Conservation (phyloP, 2,888 invertebrate species). For the Drosophila meridiana region DNA sequence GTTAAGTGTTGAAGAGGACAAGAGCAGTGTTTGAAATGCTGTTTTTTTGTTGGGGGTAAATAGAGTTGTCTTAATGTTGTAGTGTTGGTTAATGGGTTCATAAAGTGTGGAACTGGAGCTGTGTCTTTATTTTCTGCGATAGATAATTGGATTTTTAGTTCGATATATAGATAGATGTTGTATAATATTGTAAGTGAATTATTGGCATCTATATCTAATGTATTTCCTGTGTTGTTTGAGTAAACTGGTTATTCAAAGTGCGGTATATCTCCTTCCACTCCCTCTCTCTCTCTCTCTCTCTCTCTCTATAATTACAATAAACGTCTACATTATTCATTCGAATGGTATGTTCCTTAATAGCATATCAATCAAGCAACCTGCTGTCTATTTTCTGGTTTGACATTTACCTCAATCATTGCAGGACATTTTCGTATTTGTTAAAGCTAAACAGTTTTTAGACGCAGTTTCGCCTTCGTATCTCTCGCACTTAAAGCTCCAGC, state of each 20-base stretch:
- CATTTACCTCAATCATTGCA: constrained; percentile 10
- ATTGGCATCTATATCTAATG: not conserved
- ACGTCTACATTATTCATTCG: not conserved
- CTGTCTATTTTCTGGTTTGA: constrained; percentile 3
- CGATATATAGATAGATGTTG: too few relatives aligned
- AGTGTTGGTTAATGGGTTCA: not conserved
- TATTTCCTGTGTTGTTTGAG: not conserved
- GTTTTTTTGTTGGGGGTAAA: not conserved
- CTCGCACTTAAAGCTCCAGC: constrained; percentile 41
- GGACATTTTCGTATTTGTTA: constrained; percentile 25
- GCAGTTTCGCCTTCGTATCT: constrained; percentile 11
- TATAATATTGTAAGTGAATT: not conserved
- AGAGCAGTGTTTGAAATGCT: not conserved
- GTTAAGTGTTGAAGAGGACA: not conserved
- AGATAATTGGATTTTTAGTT: too few relatives aligned
- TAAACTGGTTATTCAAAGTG: not conserved
- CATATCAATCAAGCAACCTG: constrained; percentile 4
- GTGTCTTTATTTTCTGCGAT: not conserved
- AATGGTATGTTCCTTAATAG: not conserved
- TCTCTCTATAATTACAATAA: not conserved
- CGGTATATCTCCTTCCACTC: not conserved
- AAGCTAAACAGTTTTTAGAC: constrained; percentile 21
- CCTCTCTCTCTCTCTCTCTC: not conserved
- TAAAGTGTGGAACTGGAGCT: not conserved
- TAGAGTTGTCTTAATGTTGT: not conserved